Conservation (phyloP, 23 tunicate genomes). For the Trididemnum clinides region DNA sequence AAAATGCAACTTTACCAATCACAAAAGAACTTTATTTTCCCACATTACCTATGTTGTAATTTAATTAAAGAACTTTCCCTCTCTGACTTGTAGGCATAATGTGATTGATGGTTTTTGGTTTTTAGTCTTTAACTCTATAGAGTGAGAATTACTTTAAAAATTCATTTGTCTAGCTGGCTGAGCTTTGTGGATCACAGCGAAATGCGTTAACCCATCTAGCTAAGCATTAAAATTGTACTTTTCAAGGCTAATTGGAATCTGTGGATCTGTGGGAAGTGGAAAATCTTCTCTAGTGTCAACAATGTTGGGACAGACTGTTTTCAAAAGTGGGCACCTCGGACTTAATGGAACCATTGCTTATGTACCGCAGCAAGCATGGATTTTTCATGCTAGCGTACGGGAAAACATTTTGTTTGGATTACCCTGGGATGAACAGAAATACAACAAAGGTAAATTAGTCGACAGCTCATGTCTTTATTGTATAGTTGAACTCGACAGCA, state of each 20-base stretch:
- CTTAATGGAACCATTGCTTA: constrained; percentile 73
- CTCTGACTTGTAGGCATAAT: too few species aligned
- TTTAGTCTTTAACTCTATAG: constrained; percentile 49
- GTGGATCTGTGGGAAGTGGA: constrained; percentile 91
- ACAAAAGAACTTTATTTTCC: too few species aligned
- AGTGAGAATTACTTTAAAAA: constrained; percentile 48
- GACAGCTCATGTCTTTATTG: constrained; percentile 21
- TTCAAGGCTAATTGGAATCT: constrained; percentile 82
- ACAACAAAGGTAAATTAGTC: constrained; percentile 61
- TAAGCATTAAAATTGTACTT: constrained; percentile 60
- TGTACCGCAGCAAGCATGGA: constrained; percentile 97
- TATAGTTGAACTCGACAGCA: constrained; percentile 47
- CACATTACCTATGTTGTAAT: too few species aligned
- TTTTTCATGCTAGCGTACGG: constrained; percentile 77
- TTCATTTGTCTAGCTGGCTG: too few species aligned
- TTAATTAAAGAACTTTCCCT: too few species aligned
- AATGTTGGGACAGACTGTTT: constrained; percentile 68
- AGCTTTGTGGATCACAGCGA: constrained; percentile 60
- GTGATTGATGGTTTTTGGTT: constrained; percentile 37
- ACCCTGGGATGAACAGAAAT: constrained; percentile 72
- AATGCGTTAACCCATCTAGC: constrained; percentile 55
- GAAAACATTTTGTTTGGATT: constrained; percentile 84
- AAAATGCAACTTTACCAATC: too few species aligned
- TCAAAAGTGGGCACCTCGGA: constrained; percentile 57
- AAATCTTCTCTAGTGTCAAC: constrained; percentile 76